These are phyloP conservation scores for Empidonax alnorum DNA, from an alignment of 2,113 vertebrate genomes.

Conservation along the genomic window DNA sequence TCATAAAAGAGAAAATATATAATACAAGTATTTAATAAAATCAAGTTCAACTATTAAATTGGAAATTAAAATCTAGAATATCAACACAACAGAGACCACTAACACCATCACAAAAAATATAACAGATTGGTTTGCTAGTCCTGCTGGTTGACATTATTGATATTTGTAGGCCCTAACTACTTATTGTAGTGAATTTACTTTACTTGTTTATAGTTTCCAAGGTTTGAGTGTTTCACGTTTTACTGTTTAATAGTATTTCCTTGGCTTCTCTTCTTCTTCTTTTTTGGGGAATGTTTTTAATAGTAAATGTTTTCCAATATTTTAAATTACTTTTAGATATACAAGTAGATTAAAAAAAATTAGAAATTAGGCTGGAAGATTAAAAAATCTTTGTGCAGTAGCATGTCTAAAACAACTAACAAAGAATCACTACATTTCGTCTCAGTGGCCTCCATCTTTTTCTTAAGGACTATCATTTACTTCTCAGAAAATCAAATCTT, in stretches of 20 bases:
- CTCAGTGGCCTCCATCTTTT: not conserved
- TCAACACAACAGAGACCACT: not conserved
- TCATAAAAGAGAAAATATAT: constrained; percentile 14
- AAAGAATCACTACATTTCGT: not conserved
- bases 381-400: not conserved
- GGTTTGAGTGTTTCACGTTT: not conserved
- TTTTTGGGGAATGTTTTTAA: too few relatives aligned
- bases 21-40: constrained; percentile 29
- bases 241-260: not conserved
- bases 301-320: not conserved
- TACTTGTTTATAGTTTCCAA: not conserved
- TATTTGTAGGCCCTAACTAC: not conserved
- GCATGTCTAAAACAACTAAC: not conserved
- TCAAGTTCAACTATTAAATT: not conserved
- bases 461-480: not conserved
- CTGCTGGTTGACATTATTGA: not conserved
- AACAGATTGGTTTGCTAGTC: not conserved
- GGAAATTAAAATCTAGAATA: not conserved
- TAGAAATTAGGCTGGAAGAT: not conserved
- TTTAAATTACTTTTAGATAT: not conserved
- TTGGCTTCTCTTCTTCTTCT: not conserved
- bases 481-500: not conserved
- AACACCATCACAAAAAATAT: not conserved
- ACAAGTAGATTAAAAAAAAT: not conserved
- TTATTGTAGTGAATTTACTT: not conserved